Base-by-base conservation (phyloP, 1,140 invertebrate genomes). In the Geopemphigus sp. region DNA sequence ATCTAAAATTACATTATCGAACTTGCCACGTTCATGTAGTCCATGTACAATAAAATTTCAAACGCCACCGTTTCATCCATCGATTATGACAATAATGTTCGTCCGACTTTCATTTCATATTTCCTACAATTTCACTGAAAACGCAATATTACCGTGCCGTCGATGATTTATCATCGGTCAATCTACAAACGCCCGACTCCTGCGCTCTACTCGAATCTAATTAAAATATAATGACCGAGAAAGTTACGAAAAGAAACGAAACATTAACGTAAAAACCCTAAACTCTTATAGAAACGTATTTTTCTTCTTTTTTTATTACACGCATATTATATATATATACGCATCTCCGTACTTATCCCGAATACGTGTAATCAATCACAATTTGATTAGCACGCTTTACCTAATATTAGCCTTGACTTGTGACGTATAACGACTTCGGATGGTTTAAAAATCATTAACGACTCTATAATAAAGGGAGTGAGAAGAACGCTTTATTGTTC, bases 381-480 rank as follows among this genome's bases (percentile, higher is more conserved):
- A 57, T 68, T 57, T 57, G 32, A 76, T 76, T 17, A 57, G 54
- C 73, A 39, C 73, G 59, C n/a, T 76, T 76, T 76, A 76, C 54
- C 73, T 59, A 76, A 59, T 61, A 76, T 76, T 76, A 76, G 29
- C 56, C 73, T 76, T 61, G 56, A 56, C 19, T 76, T 57, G 59
- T 76, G 12, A 76, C 8, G 32, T 59, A 5, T 68, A 76, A 39
- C 53, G 73, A 76, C 73, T 76, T 59, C 73, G 29, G 73, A 76
- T 76, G 14, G 32, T 76, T 76, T 76, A 57, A 76, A 76, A 59
- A 76, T 61, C 73, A 24, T 76, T 76, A 76, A 76, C 45, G 56
- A 57, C 54, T 76, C 26, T 57, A 59, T 61, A 59, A 76, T 61
- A 45, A 76, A 57, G 54, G 73, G 73, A 32, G n/a, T n/a, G n/a